phyloP scores from a whole-genome alignment of 2,888 invertebrate species.

The Ormyrus nitidulus region DNA sequence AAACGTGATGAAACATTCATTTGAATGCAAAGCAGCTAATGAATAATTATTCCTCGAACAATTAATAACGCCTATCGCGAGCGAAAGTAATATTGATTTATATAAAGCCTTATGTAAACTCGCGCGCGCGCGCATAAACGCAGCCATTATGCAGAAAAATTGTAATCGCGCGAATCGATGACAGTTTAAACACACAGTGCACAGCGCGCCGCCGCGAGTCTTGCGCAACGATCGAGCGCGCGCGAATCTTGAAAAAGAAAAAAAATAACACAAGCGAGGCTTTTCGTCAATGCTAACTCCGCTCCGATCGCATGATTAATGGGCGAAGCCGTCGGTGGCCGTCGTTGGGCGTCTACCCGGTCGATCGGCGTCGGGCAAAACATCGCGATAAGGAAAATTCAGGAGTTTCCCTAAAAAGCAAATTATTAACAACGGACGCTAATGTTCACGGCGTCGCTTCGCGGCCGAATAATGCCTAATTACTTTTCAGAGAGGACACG shows the following conservation, averaged over 20 bases:
- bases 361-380: no score
- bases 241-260: conserved; percentile 3
- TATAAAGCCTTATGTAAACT: conserved; percentile 1
- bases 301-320: conserved; percentile 37
- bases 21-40: not conserved
- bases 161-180: conserved; percentile 32
- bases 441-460: not conserved
- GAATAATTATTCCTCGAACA: conserved; percentile 7
- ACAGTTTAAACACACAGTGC: conserved; percentile 26
- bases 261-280: not conserved
- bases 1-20: conserved; percentile 19
- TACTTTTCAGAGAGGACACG: conserved; percentile 8
- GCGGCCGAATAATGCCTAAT: conserved; percentile 19
- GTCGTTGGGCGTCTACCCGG: not conserved
- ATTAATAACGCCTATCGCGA: not conserved
- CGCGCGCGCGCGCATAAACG: not conserved
- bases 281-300: conserved; percentile 26
- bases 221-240: conserved; percentile 17
- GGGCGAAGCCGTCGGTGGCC: not conserved
- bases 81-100: conserved; percentile 4
- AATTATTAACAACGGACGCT: not conserved
- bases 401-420: not conserved
- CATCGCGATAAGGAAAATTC: no score
- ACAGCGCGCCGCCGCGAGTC: conserved; percentile 1
- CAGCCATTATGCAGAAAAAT: conserved; percentile 2